Conservation (phyloP, 1,140 invertebrate species). For the Pectinophora gossypiella region DNA sequence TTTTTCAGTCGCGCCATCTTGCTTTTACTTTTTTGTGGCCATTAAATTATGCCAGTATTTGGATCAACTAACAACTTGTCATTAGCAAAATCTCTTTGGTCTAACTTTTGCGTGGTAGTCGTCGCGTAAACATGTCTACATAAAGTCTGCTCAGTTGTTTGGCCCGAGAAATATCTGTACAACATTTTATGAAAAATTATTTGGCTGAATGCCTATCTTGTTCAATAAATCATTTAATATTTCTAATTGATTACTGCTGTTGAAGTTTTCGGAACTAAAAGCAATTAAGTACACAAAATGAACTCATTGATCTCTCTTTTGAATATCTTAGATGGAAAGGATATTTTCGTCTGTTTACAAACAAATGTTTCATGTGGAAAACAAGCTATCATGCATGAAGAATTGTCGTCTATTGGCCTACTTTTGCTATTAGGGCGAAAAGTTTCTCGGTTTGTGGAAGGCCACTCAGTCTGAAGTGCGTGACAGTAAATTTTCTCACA, state of each 20-base stretch:
- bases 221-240: no score
- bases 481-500: conserved; percentile 25
- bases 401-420: conserved; percentile 12
- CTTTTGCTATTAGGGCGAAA: conserved; percentile 21
- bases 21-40: background rate
- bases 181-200: background rate
- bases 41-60: background rate
- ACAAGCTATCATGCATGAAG: background rate
- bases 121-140: no score
- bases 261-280: no score
- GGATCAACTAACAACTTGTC: no score
- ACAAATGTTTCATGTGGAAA: background rate
- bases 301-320: no score
- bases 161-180: background rate
- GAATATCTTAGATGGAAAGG: no score
- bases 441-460: conserved; percentile 15
- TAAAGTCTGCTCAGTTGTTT: background rate
- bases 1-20: background rate
- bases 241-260: no score
- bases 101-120: no score
- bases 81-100: no score
- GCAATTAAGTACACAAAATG: no score
- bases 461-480: conserved; percentile 8
- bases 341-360: background rate
- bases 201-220: background rate